A percentile compares a stretch with the other conserved stretches of the same genome.
phyloP scores from a whole-genome alignment of 2,797 vertebrate species.

The Pteropus rufus region DNA sequence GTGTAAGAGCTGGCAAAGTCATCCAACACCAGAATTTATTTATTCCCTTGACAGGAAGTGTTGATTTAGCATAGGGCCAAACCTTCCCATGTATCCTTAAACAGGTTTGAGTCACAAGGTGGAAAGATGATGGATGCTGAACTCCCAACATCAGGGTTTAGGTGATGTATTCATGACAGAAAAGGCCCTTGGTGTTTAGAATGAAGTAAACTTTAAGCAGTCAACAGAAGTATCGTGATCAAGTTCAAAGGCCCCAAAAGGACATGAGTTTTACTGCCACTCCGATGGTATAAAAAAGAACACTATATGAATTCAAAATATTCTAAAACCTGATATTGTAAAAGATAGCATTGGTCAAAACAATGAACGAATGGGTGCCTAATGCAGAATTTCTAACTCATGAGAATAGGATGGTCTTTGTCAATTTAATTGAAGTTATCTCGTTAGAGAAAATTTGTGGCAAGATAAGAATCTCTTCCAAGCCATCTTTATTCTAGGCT shows the following conservation, averaged over 20 bases:
- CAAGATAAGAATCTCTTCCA: background rate
- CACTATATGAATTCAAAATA: background rate
- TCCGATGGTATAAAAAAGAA: background rate
- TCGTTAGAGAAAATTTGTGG: background rate
- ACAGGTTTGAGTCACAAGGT: slow-evolving; percentile 53
- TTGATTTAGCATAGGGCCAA: slow-evolving; percentile 43
- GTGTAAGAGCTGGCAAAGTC: slow-evolving; percentile 38
- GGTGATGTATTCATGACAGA: background rate
- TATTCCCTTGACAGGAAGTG: slow-evolving; percentile 52
- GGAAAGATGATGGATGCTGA: slow-evolving; percentile 45
- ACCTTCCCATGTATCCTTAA: slow-evolving; percentile 54
- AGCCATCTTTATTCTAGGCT: background rate
- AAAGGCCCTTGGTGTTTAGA: background rate
- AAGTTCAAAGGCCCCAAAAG: background rate
- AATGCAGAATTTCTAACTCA: background rate
- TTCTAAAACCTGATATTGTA: background rate
- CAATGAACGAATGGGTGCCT: background rate
- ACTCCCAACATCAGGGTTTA: background rate
- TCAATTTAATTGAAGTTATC: background rate
- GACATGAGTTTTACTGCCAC: background rate
- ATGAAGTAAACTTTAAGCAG: slow-evolving; percentile 18
- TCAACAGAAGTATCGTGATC: background rate
- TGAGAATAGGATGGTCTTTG: background rate
- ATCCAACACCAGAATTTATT: slow-evolving; percentile 39
- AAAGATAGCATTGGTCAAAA: background rate